These are phyloP conservation scores for Macrophya alboannulata DNA, from an alignment of 2,888 invertebrate species.

Conservation along the genomic window DNA sequence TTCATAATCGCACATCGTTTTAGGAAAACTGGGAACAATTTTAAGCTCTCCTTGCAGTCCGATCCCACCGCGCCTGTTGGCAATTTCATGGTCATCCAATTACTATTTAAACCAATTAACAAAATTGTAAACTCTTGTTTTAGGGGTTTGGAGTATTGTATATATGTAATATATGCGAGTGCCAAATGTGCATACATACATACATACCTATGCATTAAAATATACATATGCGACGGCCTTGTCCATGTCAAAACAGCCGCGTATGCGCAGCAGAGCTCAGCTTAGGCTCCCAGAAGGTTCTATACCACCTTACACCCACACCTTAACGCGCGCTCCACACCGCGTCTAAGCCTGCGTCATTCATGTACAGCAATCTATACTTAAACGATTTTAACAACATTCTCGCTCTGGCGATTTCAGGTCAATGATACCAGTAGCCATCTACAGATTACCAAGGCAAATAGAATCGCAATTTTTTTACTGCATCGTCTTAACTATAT, in stretches of 20 bases:
- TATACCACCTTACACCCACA: background rate
- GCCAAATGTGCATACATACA: background rate
- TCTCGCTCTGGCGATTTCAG: background rate
- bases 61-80: background rate
- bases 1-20: background rate
- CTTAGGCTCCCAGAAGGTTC: background rate
- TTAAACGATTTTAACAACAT: background rate
- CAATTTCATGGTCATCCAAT: background rate
- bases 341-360: background rate
- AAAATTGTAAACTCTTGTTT: background rate
- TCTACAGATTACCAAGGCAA: background rate
- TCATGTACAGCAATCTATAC: background rate
- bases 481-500: background rate
- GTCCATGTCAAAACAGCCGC: background rate
- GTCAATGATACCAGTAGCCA: constrained; percentile 6
- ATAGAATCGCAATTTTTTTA: background rate
- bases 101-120: background rate
- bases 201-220: background rate
- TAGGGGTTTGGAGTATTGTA: background rate
- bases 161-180: background rate
- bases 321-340: background rate
- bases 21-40: background rate
- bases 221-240: background rate
- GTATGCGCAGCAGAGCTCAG: background rate
- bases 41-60: background rate